These are phyloP conservation scores for Tonatia bakeri DNA, from an alignment of 2,113 vertebrate species.

Conservation along the genomic window DNA sequence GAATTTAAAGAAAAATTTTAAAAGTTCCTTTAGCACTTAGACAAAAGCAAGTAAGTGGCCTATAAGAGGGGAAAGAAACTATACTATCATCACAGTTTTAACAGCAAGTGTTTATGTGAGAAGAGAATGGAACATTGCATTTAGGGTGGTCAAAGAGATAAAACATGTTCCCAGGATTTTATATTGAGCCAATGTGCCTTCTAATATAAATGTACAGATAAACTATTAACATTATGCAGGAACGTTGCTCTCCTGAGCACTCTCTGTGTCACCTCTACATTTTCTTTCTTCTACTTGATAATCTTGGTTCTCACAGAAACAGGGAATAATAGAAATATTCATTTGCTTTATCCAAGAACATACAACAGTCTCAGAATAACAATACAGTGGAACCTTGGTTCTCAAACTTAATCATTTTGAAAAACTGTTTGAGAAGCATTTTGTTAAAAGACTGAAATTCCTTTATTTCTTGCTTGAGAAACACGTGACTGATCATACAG, in stretches of 20 bases:
- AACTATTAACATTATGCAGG: not conserved
- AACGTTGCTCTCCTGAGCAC: not conserved
- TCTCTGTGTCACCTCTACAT: not conserved
- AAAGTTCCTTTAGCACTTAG: not conserved
- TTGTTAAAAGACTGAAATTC: too few relatives aligned
- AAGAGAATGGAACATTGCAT: not conserved
- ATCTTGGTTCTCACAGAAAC: not conserved
- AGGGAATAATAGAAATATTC: not conserved
- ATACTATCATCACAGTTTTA: not conserved
- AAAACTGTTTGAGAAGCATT: too few relatives aligned
- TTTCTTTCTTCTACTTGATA: not conserved
- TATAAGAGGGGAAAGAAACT: not conserved
- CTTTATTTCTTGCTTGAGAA: too few relatives aligned
- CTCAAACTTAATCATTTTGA: too few relatives aligned
- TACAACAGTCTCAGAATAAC: not conserved
- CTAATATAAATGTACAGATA: not conserved
- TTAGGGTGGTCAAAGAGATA: not conserved
- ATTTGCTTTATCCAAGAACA: not conserved
- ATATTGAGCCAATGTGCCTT: not conserved
- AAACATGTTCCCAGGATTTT: not conserved
- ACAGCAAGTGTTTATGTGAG: not conserved
- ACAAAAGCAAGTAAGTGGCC: not conserved
- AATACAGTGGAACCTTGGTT: not conserved
- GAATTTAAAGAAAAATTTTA: not conserved
- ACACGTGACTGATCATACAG: too few relatives aligned